Evolutionary conservation across 2,888 invertebrate species (phyloP).

Genomic region (Cheilosia variabilis): DNA sequence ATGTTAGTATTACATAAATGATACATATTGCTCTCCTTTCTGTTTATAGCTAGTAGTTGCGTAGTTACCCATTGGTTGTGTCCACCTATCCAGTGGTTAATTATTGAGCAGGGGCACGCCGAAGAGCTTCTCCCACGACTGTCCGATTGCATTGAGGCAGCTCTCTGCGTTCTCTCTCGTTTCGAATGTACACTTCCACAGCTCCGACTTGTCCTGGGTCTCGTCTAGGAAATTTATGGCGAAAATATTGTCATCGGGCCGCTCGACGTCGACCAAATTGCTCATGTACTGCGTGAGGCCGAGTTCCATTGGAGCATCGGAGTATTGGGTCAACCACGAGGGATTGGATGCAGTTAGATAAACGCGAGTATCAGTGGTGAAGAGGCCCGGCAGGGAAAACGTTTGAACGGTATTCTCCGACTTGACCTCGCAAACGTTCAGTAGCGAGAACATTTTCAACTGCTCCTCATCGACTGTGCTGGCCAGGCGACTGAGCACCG

Average conservation of each 20-base stretch:
- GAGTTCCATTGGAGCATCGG: conserved; percentile 78
- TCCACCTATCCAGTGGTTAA: conserved; percentile 16
- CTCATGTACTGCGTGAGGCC: conserved; percentile 84
- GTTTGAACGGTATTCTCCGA: conserved; percentile 79
- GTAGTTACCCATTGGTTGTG: background rate
- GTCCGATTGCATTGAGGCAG: conserved; percentile 84
- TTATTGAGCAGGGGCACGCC: conserved; percentile 84
- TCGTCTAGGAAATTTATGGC: conserved; percentile 85
- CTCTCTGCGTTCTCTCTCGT: conserved; percentile 83
- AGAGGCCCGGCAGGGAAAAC: conserved; percentile 79
- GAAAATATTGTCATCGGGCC: conserved; percentile 81
- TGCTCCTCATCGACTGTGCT: conserved; percentile 79
- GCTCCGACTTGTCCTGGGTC: conserved; percentile 83
- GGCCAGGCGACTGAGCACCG: conserved; percentile 80
- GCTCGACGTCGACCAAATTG: conserved; percentile 85
- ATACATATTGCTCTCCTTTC: conserved; percentile 33
- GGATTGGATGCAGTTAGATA: conserved; percentile 83
- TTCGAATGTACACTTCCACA: conserved; percentile 84
- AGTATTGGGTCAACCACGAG: conserved; percentile 84
- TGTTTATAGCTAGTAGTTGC: background rate
- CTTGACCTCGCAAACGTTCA: conserved; percentile 83
- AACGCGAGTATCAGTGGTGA: conserved; percentile 83
- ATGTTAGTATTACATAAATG: conserved; percentile 54
- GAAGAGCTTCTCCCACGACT: conserved; percentile 85
- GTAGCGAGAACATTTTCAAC: conserved; percentile 83